phyloP scores from a whole-genome alignment of 2,113 vertebrate genomes.

The Acinonyx jubatus region DNA sequence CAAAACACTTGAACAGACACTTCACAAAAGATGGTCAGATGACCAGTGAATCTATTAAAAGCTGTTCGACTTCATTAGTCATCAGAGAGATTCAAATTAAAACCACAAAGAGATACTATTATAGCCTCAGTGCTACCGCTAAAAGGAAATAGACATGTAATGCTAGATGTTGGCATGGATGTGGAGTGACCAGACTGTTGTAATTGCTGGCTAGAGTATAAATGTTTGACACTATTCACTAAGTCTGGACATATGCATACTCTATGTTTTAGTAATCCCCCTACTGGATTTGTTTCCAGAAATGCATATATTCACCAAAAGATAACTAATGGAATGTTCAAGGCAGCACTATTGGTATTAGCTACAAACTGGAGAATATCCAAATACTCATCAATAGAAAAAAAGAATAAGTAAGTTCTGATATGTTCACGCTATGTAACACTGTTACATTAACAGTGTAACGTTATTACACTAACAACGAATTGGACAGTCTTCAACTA shows the following conservation, averaged over 20 bases:
- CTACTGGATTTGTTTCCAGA: background rate
- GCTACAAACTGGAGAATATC: background rate
- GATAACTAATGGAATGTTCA: background rate
- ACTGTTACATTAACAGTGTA: background rate
- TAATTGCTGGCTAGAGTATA: background rate
- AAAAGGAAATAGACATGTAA: background rate
- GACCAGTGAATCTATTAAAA: background rate
- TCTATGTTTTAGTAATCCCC: background rate
- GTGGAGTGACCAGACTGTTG: background rate
- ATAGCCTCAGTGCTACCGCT: background rate
- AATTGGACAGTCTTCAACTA: background rate
- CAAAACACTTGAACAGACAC: background rate
- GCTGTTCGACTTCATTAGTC: background rate
- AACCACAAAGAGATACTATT: background rate
- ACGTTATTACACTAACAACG: background rate
- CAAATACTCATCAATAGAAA: background rate
- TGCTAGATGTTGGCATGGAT: background rate
- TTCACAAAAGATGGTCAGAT: background rate
- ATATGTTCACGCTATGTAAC: fast-evolving
- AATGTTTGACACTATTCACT: background rate
- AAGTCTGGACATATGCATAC: background rate
- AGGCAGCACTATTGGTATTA: background rate
- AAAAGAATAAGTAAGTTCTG: background rate
- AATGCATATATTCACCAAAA: background rate
- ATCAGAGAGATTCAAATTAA: background rate